Conservation (phyloP, 2,888 invertebrate genomes). For the Pheosia tremula region DNA sequence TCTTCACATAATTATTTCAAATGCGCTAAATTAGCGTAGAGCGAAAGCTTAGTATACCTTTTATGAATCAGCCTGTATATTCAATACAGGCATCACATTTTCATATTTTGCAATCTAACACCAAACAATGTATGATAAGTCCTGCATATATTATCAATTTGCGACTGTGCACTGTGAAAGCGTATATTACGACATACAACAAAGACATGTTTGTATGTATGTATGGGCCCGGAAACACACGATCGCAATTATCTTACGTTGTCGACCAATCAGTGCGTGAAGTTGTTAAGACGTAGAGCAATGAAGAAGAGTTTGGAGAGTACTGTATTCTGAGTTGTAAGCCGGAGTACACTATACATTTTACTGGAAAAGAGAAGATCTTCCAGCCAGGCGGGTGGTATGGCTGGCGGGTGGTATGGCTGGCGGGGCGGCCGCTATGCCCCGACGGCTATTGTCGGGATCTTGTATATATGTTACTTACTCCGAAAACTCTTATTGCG, state of each 20-base stretch:
- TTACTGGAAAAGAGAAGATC: too few relatives aligned
- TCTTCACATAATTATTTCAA: too few relatives aligned
- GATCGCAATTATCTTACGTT: slow-evolving; percentile 40
- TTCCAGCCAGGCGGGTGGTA: too few relatives aligned
- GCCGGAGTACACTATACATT: too few relatives aligned
- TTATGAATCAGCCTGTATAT: too few relatives aligned
- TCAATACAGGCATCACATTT: not conserved
- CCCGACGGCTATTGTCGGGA: too few relatives aligned
- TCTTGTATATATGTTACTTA: too few relatives aligned
- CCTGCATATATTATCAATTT: slow-evolving; percentile 32
- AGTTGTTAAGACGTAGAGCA: slow-evolving; percentile 43
- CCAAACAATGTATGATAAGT: slow-evolving; percentile 1
- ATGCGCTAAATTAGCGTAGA: too few relatives aligned
- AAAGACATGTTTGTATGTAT: slow-evolving; percentile 29
- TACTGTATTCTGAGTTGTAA: not conserved
- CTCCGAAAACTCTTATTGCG: too few relatives aligned
- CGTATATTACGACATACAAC: slow-evolving; percentile 54
- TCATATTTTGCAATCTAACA: not conserved
- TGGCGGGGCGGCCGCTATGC: too few relatives aligned
- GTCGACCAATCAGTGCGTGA: slow-evolving; percentile 59
- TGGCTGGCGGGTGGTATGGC: too few relatives aligned
- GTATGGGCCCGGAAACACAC: slow-evolving; percentile 48
- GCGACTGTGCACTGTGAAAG: slow-evolving; percentile 51
- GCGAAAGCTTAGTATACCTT: too few relatives aligned
- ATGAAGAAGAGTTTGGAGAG: slow-evolving; percentile 15